Evolutionary conservation across 2,113 vertebrate genomes (phyloP), one percentile per base, ranked within the genome.

Genomic region (Sander lucioperca): DNA sequence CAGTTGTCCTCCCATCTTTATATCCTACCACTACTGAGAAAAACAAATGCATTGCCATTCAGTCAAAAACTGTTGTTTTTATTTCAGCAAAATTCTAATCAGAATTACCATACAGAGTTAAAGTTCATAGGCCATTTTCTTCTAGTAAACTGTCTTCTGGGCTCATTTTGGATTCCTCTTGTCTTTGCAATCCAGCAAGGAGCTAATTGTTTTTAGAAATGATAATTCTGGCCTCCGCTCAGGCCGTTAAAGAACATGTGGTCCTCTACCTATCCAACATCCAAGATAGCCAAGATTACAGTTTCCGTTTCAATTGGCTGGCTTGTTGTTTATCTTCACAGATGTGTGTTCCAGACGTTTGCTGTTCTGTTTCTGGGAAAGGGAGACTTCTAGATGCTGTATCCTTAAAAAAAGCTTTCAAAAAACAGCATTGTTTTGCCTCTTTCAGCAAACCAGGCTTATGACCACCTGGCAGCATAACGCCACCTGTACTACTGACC

Each of bases 271-370:
- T 63, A 30, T 11, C 16, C 8, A 1, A 51, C 5, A 51, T 19
- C 51, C 39, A 39, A 36, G 56, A 61, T 66, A 56, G 23, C 47
- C 25, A 70, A 68, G 68, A 85, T 63, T 65, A 65, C 43, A 70
- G 50, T 59, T 45, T 36, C 53, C 11, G 3, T 36, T 69, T 75
- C 2, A 33, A 39, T 72, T 85, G 85, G 73, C 74, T 50, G 36
- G 30, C 61, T 47, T 21, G 15, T 80, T 77, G 61, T 85, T 82
- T 80, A 48, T 50, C 73, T 77, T 69, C 47, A 67, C 25, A 66
- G 66, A 76, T 66, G 43, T 51, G 43, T 3, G 9, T 0, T 69
- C 47, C 84, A 88, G 81, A 80, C 51, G 54, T 88, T 23, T 69
- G 53, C 13, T 59, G 36, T 74, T 75, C 59, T 33, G 21, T 23